Conservation (phyloP, 2,797 vertebrate species). For the Buceros bicornis region DNA sequence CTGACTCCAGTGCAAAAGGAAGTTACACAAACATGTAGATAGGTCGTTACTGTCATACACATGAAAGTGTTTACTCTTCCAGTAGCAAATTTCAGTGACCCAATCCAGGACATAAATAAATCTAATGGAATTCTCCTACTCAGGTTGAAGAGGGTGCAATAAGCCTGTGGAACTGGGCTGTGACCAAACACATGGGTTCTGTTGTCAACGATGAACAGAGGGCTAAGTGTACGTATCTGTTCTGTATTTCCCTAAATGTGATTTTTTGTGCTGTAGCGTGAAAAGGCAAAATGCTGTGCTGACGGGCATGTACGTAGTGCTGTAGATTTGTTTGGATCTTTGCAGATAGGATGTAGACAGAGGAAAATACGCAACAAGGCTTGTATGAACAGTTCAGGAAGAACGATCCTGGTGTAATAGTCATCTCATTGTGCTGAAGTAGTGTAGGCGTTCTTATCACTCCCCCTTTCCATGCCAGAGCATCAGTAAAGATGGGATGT, state of each 20-base stretch:
- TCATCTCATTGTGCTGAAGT: not conserved
- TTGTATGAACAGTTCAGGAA: not conserved
- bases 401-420: not conserved
- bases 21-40: not conserved
- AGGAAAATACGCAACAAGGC: not conserved
- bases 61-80: not conserved
- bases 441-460: not conserved
- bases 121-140: not conserved
- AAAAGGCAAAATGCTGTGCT: not conserved
- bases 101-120: not conserved
- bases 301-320: accelerated
- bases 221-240: conserved; percentile 83
- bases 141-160: conserved; percentile 90
- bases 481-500: not conserved
- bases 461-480: not conserved
- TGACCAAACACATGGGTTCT: conserved; percentile 80
- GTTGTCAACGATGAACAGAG: conserved; percentile 83
- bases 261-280: not conserved
- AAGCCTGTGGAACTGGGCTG: conserved; percentile 93
- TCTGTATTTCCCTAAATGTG: not conserved
- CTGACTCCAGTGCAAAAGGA: not conserved
- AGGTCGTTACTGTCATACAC: not conserved
- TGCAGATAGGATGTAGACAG: not conserved
- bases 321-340: not conserved
- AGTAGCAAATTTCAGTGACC: not conserved